A percentile compares a stretch with the other conserved stretches of the same genome.
Evolutionary conservation across 2,888 invertebrate genomes (phyloP).

Genomic region (Lymantria dispar): DNA sequence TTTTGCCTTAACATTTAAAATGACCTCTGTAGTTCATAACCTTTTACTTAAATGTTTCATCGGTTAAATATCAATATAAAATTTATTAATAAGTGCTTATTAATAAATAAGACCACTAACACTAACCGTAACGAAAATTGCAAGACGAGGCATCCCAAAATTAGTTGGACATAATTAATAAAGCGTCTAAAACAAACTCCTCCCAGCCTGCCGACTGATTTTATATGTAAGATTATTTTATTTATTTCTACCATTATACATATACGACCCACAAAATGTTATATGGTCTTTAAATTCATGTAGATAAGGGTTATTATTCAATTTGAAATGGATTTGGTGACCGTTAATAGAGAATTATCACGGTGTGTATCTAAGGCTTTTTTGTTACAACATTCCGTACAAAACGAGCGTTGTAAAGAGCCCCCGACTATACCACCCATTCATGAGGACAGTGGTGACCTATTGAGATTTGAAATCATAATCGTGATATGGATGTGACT

Average conservation of each 20-base stretch:
- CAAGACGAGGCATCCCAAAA: conserved; percentile 66
- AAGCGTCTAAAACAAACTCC: conserved; percentile 76
- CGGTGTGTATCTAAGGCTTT: conserved; percentile 78
- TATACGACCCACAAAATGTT: conserved; percentile 10
- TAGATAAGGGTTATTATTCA: conserved; percentile 20
- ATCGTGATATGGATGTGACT: conserved; percentile 46
- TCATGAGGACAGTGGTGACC: conserved; percentile 80
- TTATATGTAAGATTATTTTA: conserved; percentile 68
- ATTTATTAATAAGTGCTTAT: conserved; percentile 21
- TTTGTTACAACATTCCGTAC: conserved; percentile 81
- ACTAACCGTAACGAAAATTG: conserved; percentile 58
- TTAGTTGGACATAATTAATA: conserved; percentile 82
- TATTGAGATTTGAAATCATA: conserved; percentile 70
- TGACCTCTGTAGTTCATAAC: too few species aligned
- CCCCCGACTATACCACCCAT: conserved; percentile 80
- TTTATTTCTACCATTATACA: conserved; percentile 48
- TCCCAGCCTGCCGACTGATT: conserved; percentile 66
- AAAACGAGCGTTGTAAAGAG: conserved; percentile 81
- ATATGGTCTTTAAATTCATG: conserved; percentile 11
- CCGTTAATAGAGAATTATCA: conserved; percentile 54
- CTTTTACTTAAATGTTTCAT: background rate
- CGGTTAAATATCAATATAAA: conserved; percentile 3
- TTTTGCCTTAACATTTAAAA: too few species aligned
- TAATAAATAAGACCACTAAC: conserved; percentile 37
- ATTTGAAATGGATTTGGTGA: conserved; percentile 21